Base-by-base conservation (phyloP, 2,113 vertebrate species). In the Pseudorectes ferrugineus region DNA sequence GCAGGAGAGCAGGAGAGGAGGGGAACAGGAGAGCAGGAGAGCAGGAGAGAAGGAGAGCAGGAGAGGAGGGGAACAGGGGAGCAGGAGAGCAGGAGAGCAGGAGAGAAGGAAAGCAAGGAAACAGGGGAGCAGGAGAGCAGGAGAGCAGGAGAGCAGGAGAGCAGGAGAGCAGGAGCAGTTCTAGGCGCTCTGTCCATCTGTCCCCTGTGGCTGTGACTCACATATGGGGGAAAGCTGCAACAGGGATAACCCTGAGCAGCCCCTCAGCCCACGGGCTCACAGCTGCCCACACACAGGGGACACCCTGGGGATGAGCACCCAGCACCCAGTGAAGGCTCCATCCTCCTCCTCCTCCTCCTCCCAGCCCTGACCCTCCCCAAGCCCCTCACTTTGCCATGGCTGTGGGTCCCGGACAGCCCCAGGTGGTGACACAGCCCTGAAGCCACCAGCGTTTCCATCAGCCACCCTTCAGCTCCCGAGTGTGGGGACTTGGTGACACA, bases 311-410 rank as follows among this genome's bases (percentile, higher is more conserved):
- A 11, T 24, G 38, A 81, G 55, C 76, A 46, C 10, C 5, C 2
- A 10, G 28, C 0, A 2, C 12, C 13, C 58, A 31, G 43, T 2
- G 5, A 86, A 67, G 57, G 45, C 23, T 57, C 31, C 12, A 0
- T 55, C n/a, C 28, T 66, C 35, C 20, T 68, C 49, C 13, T 63
- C 40, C 46, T 38, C 24, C 46, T 38, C 24, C 31, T 48, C 63
- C 35, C 5, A 1, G 29, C 24, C 28, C 62, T 55, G 49, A 35
- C 10, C 35, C 26, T n/a, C 38, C 36, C 67, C 43, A 15, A 3
- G 16, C 22, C 36, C 20, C 0, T 0, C 20, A 15, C n/a, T 15
- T 59, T 0, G 0, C 55, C 13, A 3, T 0, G 1, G 7, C 33
- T 38, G 14, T 3, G 7, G 24, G 33, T 48, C 38, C 54, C 21